Percentiles rank a stretch among this genome's conserved stretches.
Evolutionary conservation across 2,888 invertebrate species (phyloP).

Genomic region (Abscondita cerata): DNA sequence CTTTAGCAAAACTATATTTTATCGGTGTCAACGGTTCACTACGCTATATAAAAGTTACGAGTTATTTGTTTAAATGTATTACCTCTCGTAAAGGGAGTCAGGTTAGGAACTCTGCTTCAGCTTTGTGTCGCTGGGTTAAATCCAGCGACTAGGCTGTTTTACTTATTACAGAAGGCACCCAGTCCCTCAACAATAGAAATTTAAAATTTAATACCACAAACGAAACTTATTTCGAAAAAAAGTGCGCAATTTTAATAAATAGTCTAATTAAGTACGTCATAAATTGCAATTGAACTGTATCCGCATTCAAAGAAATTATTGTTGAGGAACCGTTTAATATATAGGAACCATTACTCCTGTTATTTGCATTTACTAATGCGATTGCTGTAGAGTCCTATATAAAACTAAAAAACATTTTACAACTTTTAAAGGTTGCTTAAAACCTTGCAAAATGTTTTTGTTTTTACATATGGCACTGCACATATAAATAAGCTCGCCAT

Average conservation of each 20-base stretch:
- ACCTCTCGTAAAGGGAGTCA: conserved; percentile 56
- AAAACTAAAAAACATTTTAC: conserved; percentile 37
- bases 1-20: conserved; percentile 58
- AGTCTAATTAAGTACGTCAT: conserved; percentile 20
- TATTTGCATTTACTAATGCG: conserved; percentile 56
- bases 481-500: conserved; percentile 53
- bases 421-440: conserved; percentile 29
- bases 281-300: conserved; percentile 6
- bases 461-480: conserved; percentile 55
- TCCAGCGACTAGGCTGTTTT: conserved; percentile 47
- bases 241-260: conserved; percentile 5
- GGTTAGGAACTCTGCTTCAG: conserved; percentile 59
- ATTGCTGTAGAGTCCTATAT: conserved; percentile 52
- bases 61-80: conserved; percentile 52
- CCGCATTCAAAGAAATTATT: conserved; percentile 45
- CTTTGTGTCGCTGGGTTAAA: conserved; percentile 43
- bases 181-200: conserved; percentile 59
- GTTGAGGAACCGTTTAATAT: conserved; percentile 58
- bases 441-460: conserved; percentile 39
- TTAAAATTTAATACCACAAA: conserved; percentile 22
- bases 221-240: not conserved
- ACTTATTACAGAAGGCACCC: conserved; percentile 59
- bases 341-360: conserved; percentile 58
- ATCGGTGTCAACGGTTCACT: conserved; percentile 56
- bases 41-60: conserved; percentile 58